A percentile compares a stretch with the other conserved stretches of the same genome.
These are phyloP conservation scores for Ephialtes manifestator DNA, from an alignment of 2,888 invertebrate genomes.

Conservation along the genomic window DNA sequence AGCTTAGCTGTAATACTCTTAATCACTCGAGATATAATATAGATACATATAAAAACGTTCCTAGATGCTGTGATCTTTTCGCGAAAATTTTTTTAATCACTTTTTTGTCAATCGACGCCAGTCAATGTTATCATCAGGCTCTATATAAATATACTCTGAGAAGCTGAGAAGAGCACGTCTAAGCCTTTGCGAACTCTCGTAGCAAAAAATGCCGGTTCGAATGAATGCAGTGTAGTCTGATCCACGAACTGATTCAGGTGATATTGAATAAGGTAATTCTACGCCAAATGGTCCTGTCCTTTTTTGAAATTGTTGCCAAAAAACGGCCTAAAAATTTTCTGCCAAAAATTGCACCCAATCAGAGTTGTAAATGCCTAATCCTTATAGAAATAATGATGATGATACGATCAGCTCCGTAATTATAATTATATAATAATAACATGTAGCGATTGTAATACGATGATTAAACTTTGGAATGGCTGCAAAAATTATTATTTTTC, in stretches of 20 bases:
- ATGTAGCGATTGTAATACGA: too few species aligned
- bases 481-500: too few species aligned
- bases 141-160: background rate
- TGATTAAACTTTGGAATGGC: too few species aligned
- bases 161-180: background rate
- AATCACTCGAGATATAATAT: constrained; percentile 9
- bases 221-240: constrained; percentile 51
- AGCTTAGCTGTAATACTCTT: constrained; percentile 22
- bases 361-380: too few species aligned
- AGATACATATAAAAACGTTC: constrained; percentile 35
- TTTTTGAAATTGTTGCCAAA: background rate
- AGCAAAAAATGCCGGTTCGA: constrained; percentile 40
- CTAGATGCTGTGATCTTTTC: constrained; percentile 33
- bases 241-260: constrained; percentile 75
- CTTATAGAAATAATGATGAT: too few species aligned
- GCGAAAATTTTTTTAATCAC: constrained; percentile 7
- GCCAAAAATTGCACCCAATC: background rate
- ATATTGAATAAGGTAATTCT: constrained; percentile 3
- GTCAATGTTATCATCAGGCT: background rate
- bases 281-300: background rate
- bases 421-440: too few species aligned
- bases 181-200: constrained; percentile 5
- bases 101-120: constrained; percentile 22
- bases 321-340: background rate
- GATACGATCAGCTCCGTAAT: too few species aligned